Conservation (phyloP, 2,888 invertebrate genomes). For the Hirtodrosophila confusa region DNA sequence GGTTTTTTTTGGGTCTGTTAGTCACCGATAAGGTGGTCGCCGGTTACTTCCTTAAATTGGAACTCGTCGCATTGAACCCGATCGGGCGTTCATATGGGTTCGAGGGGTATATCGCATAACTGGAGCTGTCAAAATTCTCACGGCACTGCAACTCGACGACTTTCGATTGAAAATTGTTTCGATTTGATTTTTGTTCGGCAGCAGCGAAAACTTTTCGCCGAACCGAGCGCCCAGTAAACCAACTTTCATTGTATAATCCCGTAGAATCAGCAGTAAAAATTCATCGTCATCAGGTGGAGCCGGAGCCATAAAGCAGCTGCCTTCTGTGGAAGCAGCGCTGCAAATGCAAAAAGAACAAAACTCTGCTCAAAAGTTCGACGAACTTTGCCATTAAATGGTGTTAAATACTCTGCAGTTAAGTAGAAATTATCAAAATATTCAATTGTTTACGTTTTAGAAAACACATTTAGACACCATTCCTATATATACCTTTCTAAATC, state of each 20-base stretch:
- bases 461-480: too few relatives aligned
- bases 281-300: constrained; percentile 58
- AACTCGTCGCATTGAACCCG: constrained; percentile 67
- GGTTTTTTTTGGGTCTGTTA: constrained; percentile 27
- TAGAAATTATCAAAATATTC: constrained; percentile 15
- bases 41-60: constrained; percentile 70
- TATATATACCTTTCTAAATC: too few relatives aligned
- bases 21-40: constrained; percentile 49
- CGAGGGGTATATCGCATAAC: constrained; percentile 46
- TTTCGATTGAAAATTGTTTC: constrained; percentile 55
- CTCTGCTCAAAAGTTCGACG: constrained; percentile 49
- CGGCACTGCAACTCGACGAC: constrained; percentile 59
- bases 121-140: constrained; percentile 58
- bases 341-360: constrained; percentile 32
- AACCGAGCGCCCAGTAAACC: constrained; percentile 32
- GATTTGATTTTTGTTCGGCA: constrained; percentile 32
- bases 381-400: constrained; percentile 54
- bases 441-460: background rate
- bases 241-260: constrained; percentile 68
- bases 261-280: constrained; percentile 60
- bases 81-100: constrained; percentile 1
- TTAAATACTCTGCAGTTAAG: constrained; percentile 50
- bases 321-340: constrained; percentile 59
- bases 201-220: constrained; percentile 57
- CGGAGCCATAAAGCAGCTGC: constrained; percentile 14